Percentiles rank a stretch among this genome's conserved stretches.
Conservation (phyloP, 2,888 invertebrate species). For the Sericinus montela region DNA sequence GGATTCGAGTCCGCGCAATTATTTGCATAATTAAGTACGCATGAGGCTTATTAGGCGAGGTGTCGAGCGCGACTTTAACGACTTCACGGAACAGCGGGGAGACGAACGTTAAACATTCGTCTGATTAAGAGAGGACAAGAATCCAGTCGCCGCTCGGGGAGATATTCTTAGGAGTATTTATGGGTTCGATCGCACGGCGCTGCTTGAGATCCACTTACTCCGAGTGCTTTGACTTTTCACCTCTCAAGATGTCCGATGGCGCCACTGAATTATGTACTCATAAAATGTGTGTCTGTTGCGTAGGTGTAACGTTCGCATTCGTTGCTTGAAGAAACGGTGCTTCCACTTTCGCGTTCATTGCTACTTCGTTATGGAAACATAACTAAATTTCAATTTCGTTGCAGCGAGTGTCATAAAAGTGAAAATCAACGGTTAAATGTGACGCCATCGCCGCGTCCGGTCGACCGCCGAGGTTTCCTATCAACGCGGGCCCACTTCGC, state of each 20-base stretch:
- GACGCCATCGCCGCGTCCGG: slow-evolving; percentile 36
- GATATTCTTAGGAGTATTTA: slow-evolving; percentile 26
- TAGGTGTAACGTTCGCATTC: slow-evolving; percentile 7
- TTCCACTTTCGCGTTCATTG: slow-evolving; percentile 13
- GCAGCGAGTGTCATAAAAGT: slow-evolving; percentile 49
- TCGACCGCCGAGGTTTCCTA: slow-evolving; percentile 37
- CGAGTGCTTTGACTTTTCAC: slow-evolving; percentile 26
- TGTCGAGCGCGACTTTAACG: slow-evolving; percentile 38
- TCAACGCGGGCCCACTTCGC: slow-evolving; percentile 58
- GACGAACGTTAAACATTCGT: slow-evolving; percentile 29
- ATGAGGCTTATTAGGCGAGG: slow-evolving; percentile 41
- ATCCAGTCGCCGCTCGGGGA: slow-evolving; percentile 18
- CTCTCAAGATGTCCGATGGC: slow-evolving; percentile 21
- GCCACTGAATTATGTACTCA: slow-evolving; percentile 34
- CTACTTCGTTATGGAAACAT: slow-evolving; percentile 1
- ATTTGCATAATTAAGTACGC: slow-evolving; percentile 49
- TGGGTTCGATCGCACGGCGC: slow-evolving; percentile 29
- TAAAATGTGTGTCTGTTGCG: slow-evolving; percentile 12
- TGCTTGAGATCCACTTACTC: slow-evolving; percentile 26
- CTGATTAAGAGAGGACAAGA: slow-evolving; percentile 37
- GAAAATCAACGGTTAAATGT: slow-evolving; percentile 63
- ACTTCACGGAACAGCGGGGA: slow-evolving; percentile 40
- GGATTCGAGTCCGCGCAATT: slow-evolving; percentile 8
- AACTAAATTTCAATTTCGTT: slow-evolving; percentile 16
- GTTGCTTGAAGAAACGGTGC: neutral